phyloP scores from a whole-genome alignment of 2,797 vertebrate species.

The Aratinga solstitialis region DNA sequence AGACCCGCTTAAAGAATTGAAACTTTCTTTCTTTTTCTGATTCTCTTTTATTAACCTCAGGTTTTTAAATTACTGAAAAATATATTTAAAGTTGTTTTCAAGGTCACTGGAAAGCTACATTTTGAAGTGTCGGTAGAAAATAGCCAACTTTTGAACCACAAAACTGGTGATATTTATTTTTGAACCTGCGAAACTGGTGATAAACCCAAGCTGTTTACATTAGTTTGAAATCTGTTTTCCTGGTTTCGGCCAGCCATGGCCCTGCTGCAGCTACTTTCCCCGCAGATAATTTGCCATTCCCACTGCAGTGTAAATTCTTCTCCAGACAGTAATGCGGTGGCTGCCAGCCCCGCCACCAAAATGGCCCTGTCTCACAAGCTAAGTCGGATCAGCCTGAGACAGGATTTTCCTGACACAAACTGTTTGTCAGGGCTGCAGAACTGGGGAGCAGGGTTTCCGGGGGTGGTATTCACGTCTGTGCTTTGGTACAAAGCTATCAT shows the following conservation, averaged over 20 bases:
- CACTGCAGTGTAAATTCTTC: slow-evolving; percentile 47
- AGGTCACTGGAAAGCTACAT: slow-evolving; percentile 47
- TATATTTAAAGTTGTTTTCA: slow-evolving; percentile 57
- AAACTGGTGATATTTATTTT: slow-evolving; percentile 60
- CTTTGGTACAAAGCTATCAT: not conserved
- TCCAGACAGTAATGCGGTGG: slow-evolving; percentile 61
- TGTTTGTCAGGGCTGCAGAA: slow-evolving; percentile 47
- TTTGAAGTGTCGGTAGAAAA: slow-evolving; percentile 53
- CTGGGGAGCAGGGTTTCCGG: not conserved
- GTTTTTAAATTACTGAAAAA: slow-evolving; percentile 51
- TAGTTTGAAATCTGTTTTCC: slow-evolving; percentile 70
- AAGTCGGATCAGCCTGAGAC: slow-evolving; percentile 69
- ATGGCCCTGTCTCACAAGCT: slow-evolving; percentile 59
- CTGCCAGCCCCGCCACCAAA: slow-evolving; percentile 67
- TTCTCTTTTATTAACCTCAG: slow-evolving; percentile 55
- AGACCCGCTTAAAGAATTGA: slow-evolving; percentile 38
- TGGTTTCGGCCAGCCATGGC: slow-evolving; percentile 40
- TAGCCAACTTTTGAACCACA: slow-evolving; percentile 29
- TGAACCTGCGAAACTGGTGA: slow-evolving; percentile 60
- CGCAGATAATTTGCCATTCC: slow-evolving; percentile 59
- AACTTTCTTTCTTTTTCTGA: slow-evolving; percentile 23
- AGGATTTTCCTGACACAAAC: slow-evolving; percentile 63
- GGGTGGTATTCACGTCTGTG: not conserved
- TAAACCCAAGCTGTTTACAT: slow-evolving; percentile 71
- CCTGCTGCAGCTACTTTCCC: slow-evolving; percentile 57